A percentile compares a stretch with the other conserved stretches of the same genome.
phyloP scores from a whole-genome alignment of 2,888 invertebrate species.

The Polydrusus pterygomalis region DNA sequence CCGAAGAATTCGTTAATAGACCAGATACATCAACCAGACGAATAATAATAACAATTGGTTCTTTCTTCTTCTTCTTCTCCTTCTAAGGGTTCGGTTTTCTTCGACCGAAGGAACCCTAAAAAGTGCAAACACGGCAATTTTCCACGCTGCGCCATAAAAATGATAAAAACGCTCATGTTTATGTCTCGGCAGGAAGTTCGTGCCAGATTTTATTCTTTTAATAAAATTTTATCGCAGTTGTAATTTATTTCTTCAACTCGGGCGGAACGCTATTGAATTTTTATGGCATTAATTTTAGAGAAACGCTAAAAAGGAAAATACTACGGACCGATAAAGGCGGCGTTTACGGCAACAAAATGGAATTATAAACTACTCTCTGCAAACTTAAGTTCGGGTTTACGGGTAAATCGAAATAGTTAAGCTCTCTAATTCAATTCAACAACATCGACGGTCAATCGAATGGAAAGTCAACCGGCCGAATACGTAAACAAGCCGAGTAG shows the following conservation, averaged over 20 bases:
- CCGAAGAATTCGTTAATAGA: no score
- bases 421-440: not conserved
- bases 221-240: slow-evolving; percentile 33
- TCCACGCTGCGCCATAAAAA: not conserved
- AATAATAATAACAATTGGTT: no score
- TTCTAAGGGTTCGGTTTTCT: no score
- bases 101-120: no score
- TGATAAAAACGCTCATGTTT: slow-evolving; percentile 16
- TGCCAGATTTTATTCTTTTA: slow-evolving; percentile 37
- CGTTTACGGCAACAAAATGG: not conserved
- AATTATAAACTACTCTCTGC: not conserved
- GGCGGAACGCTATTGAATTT: slow-evolving; percentile 32
- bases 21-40: no score
- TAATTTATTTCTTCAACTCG: slow-evolving; percentile 23
- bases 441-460: no score
- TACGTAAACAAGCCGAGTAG: no score
- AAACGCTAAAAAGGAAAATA: slow-evolving; percentile 16
- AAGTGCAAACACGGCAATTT: no score
- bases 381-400: not conserved
- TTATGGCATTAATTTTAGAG: slow-evolving; percentile 36
- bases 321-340: slow-evolving; percentile 10
- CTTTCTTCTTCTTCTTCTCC: no score
- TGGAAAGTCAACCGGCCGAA: no score
- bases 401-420: not conserved
- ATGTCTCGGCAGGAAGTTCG: not conserved